A percentile compares a stretch with the other conserved stretches of the same genome.
Evolutionary conservation across 2,888 invertebrate genomes (phyloP).

Genomic region (Tolmerus cingulatus): DNA sequence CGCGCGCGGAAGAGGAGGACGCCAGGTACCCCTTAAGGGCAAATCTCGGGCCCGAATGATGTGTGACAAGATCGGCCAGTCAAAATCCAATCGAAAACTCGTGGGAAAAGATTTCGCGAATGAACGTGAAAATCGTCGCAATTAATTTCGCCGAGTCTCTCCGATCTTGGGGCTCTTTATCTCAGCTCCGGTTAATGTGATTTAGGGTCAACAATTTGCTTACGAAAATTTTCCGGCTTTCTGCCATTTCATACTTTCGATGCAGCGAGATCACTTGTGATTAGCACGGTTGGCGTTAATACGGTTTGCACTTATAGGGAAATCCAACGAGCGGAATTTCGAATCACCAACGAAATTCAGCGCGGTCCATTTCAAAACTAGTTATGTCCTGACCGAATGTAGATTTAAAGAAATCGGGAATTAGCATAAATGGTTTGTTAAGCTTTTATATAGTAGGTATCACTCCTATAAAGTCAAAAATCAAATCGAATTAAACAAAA

Average conservation of each 20-base stretch:
- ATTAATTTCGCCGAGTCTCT: not conserved
- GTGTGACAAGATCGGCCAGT: conserved; percentile 25
- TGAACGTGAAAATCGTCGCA: not conserved
- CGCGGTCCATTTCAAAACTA: too few species aligned
- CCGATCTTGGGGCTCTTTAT: not conserved
- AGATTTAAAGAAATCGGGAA: not conserved
- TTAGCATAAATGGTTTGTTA: not conserved
- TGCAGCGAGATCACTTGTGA: not conserved
- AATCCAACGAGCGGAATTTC: not conserved
- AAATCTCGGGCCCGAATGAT: not conserved
- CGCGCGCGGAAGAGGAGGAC: not conserved
- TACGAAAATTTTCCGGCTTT: not conserved
- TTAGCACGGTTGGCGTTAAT: not conserved
- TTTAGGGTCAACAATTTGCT: not conserved
- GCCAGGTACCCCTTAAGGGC: not conserved
- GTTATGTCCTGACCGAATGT: not conserved
- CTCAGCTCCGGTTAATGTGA: not conserved
- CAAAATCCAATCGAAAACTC: not conserved
- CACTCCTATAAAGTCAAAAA: too few species aligned
- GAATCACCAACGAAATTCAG: not conserved
- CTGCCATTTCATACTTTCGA: not conserved
- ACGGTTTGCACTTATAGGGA: not conserved
- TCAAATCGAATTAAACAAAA: too few species aligned
- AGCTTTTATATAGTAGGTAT: too few species aligned
- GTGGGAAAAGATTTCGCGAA: not conserved